Percentiles rank a stretch among this genome's conserved stretches.
Conservation (phyloP, 2,113 vertebrate genomes). For the Phasianus colchicus region DNA sequence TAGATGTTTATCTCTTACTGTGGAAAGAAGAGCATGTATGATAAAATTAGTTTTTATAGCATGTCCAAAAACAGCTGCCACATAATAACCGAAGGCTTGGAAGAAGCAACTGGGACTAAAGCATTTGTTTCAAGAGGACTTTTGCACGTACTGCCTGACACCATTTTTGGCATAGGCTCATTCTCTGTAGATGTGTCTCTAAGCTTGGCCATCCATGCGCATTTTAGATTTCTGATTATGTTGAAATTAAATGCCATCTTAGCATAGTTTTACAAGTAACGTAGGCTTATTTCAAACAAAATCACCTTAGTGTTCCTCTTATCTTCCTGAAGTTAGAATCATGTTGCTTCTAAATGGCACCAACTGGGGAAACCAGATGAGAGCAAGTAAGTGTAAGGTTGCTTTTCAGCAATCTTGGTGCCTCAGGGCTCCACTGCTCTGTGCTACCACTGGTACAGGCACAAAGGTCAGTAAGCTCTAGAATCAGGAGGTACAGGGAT, state of each 20-base stretch:
- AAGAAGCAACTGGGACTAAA: constrained; percentile 12
- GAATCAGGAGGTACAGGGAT: background rate
- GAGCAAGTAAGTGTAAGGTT: background rate
- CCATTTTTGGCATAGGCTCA: background rate
- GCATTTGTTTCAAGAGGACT: background rate
- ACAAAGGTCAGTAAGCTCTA: background rate
- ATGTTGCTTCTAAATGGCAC: background rate
- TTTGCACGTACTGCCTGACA: background rate
- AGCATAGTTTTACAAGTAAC: background rate
- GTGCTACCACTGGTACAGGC: background rate
- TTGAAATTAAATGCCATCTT: background rate
- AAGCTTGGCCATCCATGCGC: background rate
- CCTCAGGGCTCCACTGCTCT: background rate
- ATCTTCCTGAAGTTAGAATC: background rate
- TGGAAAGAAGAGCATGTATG: background rate
- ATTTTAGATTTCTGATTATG: background rate
- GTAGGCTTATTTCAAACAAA: background rate
- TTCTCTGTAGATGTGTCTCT: background rate
- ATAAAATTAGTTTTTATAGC: constrained; percentile 26
- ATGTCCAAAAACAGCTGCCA: background rate
- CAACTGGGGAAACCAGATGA: background rate
- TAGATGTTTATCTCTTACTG: background rate
- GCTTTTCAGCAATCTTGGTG: background rate
- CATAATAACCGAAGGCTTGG: background rate
- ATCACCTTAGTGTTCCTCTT: background rate